These are phyloP conservation scores for Typhlichthys subterraneus DNA, from an alignment of 2,797 vertebrate species.

Conservation along the genomic window DNA sequence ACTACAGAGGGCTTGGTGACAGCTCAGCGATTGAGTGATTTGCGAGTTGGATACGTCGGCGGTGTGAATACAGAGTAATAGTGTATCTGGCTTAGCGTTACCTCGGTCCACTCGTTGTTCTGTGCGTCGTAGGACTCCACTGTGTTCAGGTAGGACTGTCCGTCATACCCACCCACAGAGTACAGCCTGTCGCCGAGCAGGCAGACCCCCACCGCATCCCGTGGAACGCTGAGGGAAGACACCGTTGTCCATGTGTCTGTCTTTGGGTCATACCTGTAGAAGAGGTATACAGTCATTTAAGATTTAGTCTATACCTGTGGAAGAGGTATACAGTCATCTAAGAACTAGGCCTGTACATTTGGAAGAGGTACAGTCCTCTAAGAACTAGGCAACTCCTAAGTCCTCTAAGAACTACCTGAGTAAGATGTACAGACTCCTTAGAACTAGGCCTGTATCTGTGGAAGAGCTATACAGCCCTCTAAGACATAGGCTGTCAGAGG, in stretches of 20 bases:
- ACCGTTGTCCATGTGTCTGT: conserved; percentile 94
- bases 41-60: too few species aligned
- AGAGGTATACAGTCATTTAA: not conserved
- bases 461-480: too few species aligned
- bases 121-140: conserved; percentile 96
- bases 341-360: too few species aligned
- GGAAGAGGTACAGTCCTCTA: too few species aligned
- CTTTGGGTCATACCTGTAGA: conserved; percentile 92
- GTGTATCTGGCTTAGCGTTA: conserved; percentile 51
- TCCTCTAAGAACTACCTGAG: too few species aligned
- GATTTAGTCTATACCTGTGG: too few species aligned
- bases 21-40: too few species aligned
- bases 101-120: conserved; percentile 97
- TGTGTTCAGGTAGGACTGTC: conserved; percentile 88
- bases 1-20: too few species aligned
- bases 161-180: conserved; percentile 95
- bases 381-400: not conserved
- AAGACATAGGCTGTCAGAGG: too few species aligned
- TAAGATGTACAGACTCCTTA: too few species aligned
- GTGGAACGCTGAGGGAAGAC: conserved; percentile 87
- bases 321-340: too few species aligned
- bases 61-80: too few species aligned
- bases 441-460: conserved; percentile 2
- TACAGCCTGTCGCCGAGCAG: conserved; percentile 90
- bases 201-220: conserved; percentile 92